Evolutionary conservation across 2,888 invertebrate species (phyloP), one percentile per base, ranked within the genome.

Genomic region (Actias luna): DNA sequence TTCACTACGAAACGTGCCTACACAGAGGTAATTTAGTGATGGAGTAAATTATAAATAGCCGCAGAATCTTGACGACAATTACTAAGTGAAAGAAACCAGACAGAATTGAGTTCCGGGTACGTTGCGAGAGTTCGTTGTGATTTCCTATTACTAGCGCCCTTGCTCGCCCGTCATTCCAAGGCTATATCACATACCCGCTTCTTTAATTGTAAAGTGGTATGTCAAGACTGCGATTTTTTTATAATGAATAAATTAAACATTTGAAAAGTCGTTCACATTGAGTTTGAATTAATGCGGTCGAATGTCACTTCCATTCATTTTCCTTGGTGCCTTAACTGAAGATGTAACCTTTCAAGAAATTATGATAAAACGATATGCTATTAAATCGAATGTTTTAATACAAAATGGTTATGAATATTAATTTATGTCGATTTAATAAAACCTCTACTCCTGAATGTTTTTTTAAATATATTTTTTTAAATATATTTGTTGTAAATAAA

Each of bases 201-300:
- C 72, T 73, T 67, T 72, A 74, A 65, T 68, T 61, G 55, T 67
- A 73, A 74, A 73, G 62, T 69, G 39, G 65, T 67, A 68, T 66
- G 66, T 68, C 67, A 59, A 67, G 59, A 67, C 75, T 72, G 66
- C 66, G 71, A 73, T 61, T 57, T 60, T 50, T 42, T 66, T 64
- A 72, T 65, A 63, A 67, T 69, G 69, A 72, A 72, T 72, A 71
- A 25, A 50, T 50, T 50, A 25, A 65, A 63, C 65, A 67, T 77
- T 76, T 69, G 63, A 75, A 79, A 78, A 76, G 76, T 74, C 62
- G 77, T 78, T 78, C 67, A 67, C 70, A 71, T 74, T 73, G 71
- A 62, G 27, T 61, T 50, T 33, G 39, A 55, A 66, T 65, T 70
- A 59, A n/a, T 50, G 25, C 25, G 8, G 25, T 59, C 29, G 29